Conservation (phyloP, 2,113 vertebrate species). For the Gallinago undulata region DNA sequence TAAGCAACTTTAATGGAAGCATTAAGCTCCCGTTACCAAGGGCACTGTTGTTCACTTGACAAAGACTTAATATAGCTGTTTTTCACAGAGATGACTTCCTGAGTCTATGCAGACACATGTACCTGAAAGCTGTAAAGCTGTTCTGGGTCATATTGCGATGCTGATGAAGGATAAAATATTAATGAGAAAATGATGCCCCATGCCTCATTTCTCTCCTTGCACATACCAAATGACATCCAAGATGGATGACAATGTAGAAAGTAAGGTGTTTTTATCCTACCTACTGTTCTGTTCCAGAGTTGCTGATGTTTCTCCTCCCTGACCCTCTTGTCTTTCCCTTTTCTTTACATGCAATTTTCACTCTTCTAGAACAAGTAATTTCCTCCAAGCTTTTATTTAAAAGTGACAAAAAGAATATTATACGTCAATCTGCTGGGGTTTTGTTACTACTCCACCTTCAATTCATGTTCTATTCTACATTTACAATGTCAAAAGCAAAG, state of each 20-base stretch:
- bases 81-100: not conserved
- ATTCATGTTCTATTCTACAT: not conserved
- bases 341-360: not conserved
- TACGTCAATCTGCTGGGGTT: not conserved
- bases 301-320: not conserved
- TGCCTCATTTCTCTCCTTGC: not conserved
- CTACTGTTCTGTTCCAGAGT: not conserved
- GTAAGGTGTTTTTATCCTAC: not conserved
- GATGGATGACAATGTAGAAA: not conserved
- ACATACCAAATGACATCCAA: not conserved
- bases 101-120: not conserved
- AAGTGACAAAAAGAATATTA: not conserved
- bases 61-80: not conserved
- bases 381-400: not conserved
- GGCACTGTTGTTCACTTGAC: accelerated
- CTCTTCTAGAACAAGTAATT: not conserved
- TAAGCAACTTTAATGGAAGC: not conserved
- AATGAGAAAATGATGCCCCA: not conserved
- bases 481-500: not conserved
- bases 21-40: not conserved
- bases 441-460: not conserved
- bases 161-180: not conserved
- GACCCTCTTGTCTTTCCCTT: not conserved
- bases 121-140: not conserved
- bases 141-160: not conserved